A percentile compares a stretch with the other conserved stretches of the same genome.
phyloP scores from a whole-genome alignment of 2,113 vertebrate genomes.

The Aspiorhynchus laticeps region DNA sequence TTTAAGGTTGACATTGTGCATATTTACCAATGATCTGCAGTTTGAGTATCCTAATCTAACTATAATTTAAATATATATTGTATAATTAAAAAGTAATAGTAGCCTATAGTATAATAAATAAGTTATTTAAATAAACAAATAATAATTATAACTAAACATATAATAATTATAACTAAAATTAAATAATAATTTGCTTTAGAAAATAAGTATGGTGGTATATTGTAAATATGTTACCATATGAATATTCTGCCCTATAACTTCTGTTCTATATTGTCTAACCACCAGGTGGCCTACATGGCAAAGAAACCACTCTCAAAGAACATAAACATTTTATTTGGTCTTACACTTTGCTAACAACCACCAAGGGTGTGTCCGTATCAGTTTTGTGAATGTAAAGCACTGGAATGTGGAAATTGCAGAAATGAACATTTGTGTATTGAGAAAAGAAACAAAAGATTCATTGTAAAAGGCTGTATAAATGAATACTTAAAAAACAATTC shows the following conservation, averaged over 20 bases:
- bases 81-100: no score
- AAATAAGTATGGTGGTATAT: neutral
- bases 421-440: neutral
- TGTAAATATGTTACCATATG: neutral
- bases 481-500: neutral
- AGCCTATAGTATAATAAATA: neutral
- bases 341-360: neutral
- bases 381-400: neutral
- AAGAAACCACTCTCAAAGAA: neutral
- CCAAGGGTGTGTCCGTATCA: neutral
- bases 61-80: no score
- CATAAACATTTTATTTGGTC: constrained; percentile 9
- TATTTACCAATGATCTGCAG: neutral
- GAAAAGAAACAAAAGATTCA: neutral
- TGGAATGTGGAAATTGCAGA: neutral
- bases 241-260: neutral
- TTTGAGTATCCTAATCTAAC: neutral
- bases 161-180: neutral
- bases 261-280: neutral
- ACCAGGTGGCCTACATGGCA: constrained; percentile 16
- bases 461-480: neutral
- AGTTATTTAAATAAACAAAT: neutral
- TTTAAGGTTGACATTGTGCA: neutral
- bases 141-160: neutral
- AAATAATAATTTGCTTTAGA: neutral